phyloP scores from a whole-genome alignment of 2,797 vertebrate species.

The Streptopelia turtur region DNA sequence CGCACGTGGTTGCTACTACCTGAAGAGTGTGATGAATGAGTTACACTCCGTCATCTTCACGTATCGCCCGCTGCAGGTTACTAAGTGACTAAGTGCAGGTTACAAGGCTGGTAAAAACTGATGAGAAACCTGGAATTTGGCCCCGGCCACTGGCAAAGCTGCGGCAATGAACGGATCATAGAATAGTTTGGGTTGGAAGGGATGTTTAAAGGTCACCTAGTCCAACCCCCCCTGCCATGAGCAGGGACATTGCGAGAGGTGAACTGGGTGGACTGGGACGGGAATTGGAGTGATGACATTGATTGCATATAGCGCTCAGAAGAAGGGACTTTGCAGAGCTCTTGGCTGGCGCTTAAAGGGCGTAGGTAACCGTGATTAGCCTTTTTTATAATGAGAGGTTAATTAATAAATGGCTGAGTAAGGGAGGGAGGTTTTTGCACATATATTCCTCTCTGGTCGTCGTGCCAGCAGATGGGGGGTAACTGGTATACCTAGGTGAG shows the following conservation, averaged over 20 bases:
- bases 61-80: not conserved
- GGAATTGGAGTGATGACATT: not conserved
- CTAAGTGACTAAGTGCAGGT: too few species aligned
- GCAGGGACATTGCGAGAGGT: not conserved
- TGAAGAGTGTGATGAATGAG: conserved; percentile 7
- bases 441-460: too few species aligned
- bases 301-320: not conserved
- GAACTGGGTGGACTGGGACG: not conserved
- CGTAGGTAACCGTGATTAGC: not conserved
- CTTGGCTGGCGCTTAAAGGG: not conserved
- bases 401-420: not conserved
- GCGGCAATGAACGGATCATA: not conserved
- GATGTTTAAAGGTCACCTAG: too few species aligned
- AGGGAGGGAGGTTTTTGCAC: not conserved
- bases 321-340: not conserved
- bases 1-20: not conserved
- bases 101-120: not conserved
- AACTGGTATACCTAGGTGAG: not conserved
- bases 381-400: not conserved
- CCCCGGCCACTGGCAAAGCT: rapidly evolving
- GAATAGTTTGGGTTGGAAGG: too few species aligned
- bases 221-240: too few species aligned
- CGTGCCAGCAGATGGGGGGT: not conserved
- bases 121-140: not conserved
- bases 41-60: not conserved